phyloP scores from a whole-genome alignment of 2,888 invertebrate genomes.

The Ectobius pallidus region DNA sequence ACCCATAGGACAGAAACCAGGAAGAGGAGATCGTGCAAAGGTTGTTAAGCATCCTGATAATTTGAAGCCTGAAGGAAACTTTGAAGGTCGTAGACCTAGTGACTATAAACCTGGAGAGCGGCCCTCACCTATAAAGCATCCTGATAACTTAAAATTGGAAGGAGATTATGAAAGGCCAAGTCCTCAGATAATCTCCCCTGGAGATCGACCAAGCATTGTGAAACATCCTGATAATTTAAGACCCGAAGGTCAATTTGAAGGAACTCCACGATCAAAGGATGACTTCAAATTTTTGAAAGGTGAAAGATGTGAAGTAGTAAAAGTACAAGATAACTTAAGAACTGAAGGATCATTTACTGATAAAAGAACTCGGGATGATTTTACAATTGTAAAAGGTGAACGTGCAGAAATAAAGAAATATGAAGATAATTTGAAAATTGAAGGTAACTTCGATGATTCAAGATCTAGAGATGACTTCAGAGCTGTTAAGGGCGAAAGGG shows the following conservation, averaged over 20 bases:
- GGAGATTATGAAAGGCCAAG: slow-evolving; percentile 55
- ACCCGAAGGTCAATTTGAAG: slow-evolving; percentile 50
- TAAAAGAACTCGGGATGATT: slow-evolving; percentile 55
- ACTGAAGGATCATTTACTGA: slow-evolving; percentile 59
- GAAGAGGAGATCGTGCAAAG: slow-evolving; percentile 60
- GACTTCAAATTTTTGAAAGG: slow-evolving; percentile 44
- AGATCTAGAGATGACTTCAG: slow-evolving; percentile 61
- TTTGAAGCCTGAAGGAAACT: slow-evolving; percentile 63
- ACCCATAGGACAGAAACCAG: slow-evolving; percentile 56
- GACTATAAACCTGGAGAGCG: slow-evolving; percentile 51
- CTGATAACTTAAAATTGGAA: slow-evolving; percentile 66
- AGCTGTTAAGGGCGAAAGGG: slow-evolving; percentile 65
- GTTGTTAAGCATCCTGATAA: slow-evolving; percentile 63
- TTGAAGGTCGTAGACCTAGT: slow-evolving; percentile 54
- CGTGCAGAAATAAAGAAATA: slow-evolving; percentile 48
- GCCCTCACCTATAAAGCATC: slow-evolving; percentile 58
- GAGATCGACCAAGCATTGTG: slow-evolving; percentile 50
- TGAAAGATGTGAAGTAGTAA: slow-evolving; percentile 44
- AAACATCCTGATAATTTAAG: slow-evolving; percentile 52
- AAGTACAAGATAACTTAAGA: slow-evolving; percentile 56
- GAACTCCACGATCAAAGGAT: slow-evolving; percentile 34
- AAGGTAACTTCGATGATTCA: slow-evolving; percentile 52
- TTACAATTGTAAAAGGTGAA: slow-evolving; percentile 44
- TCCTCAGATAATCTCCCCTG: slow-evolving; percentile 47
- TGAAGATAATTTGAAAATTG: slow-evolving; percentile 53